These are phyloP conservation scores for Oligia latruncula DNA, from an alignment of 2,888 invertebrate genomes.

Conservation along the genomic window DNA sequence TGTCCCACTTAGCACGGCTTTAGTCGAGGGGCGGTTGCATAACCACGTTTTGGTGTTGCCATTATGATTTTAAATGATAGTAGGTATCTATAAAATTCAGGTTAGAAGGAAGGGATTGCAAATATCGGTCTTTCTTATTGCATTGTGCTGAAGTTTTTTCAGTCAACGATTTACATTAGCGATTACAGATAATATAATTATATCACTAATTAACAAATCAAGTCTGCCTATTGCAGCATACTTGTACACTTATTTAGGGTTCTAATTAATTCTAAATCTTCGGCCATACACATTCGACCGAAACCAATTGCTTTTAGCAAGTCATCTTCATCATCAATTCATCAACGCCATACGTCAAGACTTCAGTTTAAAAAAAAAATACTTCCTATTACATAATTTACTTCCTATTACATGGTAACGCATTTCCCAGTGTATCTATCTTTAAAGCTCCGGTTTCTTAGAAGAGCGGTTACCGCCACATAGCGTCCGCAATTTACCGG, in stretches of 20 bases:
- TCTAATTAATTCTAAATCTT: background rate
- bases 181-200: background rate
- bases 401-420: background rate
- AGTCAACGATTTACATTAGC: background rate
- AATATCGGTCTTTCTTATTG: conserved; percentile 22
- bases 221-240: too few relatives aligned
- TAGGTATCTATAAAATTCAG: conserved; percentile 27
- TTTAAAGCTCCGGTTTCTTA: background rate
- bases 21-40: conserved; percentile 37
- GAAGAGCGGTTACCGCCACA: background rate
- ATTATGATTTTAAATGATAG: conserved; percentile 19
- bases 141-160: background rate
- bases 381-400: background rate
- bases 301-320: background rate
- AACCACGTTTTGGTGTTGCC: conserved; percentile 31
- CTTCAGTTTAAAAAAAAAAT: background rate
- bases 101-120: conserved; percentile 42
- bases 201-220: background rate
- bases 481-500: too few relatives aligned
- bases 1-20: conserved; percentile 28
- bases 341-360: too few relatives aligned
- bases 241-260: background rate
- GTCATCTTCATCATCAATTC: too few relatives aligned
- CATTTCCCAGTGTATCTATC: background rate
- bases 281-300: background rate